Base-by-base conservation (phyloP, 2,888 invertebrate genomes). In the Leptothorax acervorum region DNA sequence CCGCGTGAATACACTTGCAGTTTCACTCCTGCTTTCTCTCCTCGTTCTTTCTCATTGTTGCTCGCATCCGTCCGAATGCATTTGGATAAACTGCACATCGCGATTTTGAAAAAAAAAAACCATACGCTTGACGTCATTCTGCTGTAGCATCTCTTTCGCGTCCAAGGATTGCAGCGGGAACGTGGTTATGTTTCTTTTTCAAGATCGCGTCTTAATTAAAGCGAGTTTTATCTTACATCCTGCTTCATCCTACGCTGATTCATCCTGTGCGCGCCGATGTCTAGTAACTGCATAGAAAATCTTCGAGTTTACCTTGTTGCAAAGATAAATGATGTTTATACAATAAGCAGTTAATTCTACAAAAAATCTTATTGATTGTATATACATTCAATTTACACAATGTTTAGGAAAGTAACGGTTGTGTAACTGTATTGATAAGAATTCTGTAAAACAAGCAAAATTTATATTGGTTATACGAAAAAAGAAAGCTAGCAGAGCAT, bases 201-300 rank as follows among this genome's bases (percentile, higher is more conserved):
- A 65, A 39, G 35, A 65, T 39, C 55, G 70, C n/a, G 42, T 78
- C 70, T 78, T 70, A 78, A 78, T 78, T 78, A 78, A 78, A 55
- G 55, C 11, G 12, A n/a, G 48, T 45, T 42, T 12, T 1, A 53
- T 53, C 39, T 42, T 12, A 31, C 42, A 55, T 70, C 70, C 70
- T 55, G 68, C 70, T 78, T 55, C n/a, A 70, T 55, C 31, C 55
- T 68, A 68, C 12, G 31, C 42, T 55, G 78, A 78, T 45, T 70
- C 31, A 70, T 78, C 39, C 39, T 55, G 12, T 23, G 31, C 23
- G 4, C 42, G 31, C 15, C 42, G 42, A 70, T 42, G 70, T 70
- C 55, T 70, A 15, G 18, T 45, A 45, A 45, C 3, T 31, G n/a
- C 55, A 78, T 11, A 55, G 45, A 55, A 55, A 78, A 78, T 78